Base-by-base conservation (phyloP, 2,113 vertebrate species). In the Austrofundulus limnaeus region DNA sequence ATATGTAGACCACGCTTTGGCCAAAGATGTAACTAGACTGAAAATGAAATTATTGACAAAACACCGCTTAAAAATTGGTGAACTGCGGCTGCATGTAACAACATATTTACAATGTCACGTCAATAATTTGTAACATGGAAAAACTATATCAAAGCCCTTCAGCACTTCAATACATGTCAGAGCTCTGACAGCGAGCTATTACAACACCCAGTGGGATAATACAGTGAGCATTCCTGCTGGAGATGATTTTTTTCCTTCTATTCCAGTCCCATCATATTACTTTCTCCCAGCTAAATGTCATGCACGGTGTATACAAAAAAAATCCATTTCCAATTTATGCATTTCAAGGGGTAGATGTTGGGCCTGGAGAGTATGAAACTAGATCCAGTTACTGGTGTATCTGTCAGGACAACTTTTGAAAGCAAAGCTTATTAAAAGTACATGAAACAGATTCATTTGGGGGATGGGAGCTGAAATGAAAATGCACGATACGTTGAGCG, bases 301-400 rank as follows among this genome's bases (percentile, higher is more conserved):
- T 69, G 77, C 73, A 79, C 57, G 50, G 69, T 66, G 48, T 62
- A 81, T 63, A 62, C 55, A 88, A 85, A 64, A 77, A 82, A 88
- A 86, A 90, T 89, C 85, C 37, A 88, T 91, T 88, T 86, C 75
- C 62, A 87, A 85, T 82, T 72, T 82, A 57, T 78, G 60, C 58
- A 80, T 83, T 74, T 75, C 42, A 65, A 81, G 37, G 24, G 66
- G 42, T 59, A 25, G 59, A 70, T 65, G 38, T 58, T 53, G 51
- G 50, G 66, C 65, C 20, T 34, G 53, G 41, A 61, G 59, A 80
- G 51, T 31, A 46, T 25, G 31, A 52, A 68, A 52, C 51, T 48
- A 66, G 57, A 63, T 61, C 16, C 37, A 61, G 48, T 68, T 14
- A 45, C 62, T 52, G 43, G 70, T 64, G 39, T 13, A 48, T 61